Conservation (phyloP, 2,113 vertebrate genomes). For the Coreoperca whiteheadi region DNA sequence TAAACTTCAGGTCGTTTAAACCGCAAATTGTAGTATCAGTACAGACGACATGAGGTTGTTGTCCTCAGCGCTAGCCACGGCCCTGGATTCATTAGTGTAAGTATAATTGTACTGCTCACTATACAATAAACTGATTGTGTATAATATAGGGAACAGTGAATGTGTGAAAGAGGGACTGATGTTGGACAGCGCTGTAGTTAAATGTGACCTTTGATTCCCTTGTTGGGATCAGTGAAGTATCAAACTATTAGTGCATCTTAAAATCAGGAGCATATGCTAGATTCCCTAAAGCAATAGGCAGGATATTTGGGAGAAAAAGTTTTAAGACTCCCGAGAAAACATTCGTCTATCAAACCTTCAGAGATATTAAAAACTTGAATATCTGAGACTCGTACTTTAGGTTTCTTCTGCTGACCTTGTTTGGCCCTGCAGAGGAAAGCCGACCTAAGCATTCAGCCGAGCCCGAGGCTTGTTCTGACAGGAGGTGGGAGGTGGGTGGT, state of each 20-base stretch:
- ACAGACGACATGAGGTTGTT: neutral
- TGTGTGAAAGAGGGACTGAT: neutral
- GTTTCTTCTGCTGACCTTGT: slow-evolving; percentile 66
- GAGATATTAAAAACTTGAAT: slow-evolving; percentile 44
- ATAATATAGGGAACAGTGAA: neutral
- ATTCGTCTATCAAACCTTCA: slow-evolving; percentile 34
- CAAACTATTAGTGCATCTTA: neutral
- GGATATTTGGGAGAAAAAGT: neutral
- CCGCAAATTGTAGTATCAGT: neutral
- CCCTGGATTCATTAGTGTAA: neutral
- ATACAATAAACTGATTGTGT: neutral
- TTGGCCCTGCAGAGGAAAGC: slow-evolving; percentile 59
- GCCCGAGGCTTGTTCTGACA: slow-evolving; percentile 69
- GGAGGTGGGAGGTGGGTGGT: slow-evolving; percentile 77
- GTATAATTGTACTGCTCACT: neutral
- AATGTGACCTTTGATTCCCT: slow-evolving; percentile 23
- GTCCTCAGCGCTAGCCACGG: neutral
- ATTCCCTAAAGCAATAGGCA: neutral
- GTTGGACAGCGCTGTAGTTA: neutral
- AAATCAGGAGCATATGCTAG: neutral
- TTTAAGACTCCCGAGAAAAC: slow-evolving; percentile 7
- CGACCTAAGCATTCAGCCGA: slow-evolving; percentile 59
- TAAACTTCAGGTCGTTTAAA: neutral
- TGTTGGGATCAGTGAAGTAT: slow-evolving; percentile 5
- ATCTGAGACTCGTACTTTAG: slow-evolving; percentile 42